Conservation (phyloP, 2,113 vertebrate genomes). For the Dipodomys stephensi region DNA sequence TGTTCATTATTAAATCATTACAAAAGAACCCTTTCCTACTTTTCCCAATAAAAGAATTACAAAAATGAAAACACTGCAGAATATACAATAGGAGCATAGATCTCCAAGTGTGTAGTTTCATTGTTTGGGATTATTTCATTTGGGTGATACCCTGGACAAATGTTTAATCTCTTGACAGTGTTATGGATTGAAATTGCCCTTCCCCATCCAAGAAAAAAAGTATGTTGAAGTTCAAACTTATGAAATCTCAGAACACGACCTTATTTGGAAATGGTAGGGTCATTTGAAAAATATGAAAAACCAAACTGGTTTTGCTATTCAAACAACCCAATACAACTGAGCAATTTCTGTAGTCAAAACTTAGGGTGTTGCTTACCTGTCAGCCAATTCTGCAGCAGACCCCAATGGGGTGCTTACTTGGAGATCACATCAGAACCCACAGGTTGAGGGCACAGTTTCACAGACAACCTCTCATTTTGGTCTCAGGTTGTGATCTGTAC, state of each 20-base stretch:
- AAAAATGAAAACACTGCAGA: neutral
- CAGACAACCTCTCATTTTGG: neutral
- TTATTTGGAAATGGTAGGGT: neutral
- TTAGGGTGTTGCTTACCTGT: neutral
- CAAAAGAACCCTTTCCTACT: slow-evolving; percentile 34
- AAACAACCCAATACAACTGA: neutral
- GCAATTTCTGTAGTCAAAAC: neutral
- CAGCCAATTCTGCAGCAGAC: neutral
- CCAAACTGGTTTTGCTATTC: neutral
- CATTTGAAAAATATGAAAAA: neutral
- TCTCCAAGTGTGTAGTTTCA: neutral
- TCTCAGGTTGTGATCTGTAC: neutral
- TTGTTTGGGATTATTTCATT: neutral
- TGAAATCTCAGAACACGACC: neutral
- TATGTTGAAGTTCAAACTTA: neutral
- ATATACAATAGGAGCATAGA: neutral
- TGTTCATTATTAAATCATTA: slow-evolving; percentile 23
- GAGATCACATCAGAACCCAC: neutral
- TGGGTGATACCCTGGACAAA: neutral
- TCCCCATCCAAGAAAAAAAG: neutral
- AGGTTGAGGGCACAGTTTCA: neutral
- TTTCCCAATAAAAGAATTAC: neutral
- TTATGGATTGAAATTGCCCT: neutral
- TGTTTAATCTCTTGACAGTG: neutral
- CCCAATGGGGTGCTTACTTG: neutral